Base-by-base conservation (phyloP, 1,140 invertebrate species). In the Zaprionus vittiger region DNA sequence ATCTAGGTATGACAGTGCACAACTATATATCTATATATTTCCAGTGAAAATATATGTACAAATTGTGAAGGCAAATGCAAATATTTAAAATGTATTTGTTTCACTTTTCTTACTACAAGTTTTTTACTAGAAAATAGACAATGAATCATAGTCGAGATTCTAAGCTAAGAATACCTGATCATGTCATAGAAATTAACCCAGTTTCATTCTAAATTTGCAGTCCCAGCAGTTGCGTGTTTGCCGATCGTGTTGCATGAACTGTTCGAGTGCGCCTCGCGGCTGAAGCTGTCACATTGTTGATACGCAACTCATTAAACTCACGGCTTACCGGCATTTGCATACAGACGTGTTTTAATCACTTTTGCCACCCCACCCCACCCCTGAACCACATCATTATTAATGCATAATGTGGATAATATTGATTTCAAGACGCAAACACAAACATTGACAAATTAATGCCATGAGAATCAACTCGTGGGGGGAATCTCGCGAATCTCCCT, bases 371-470 rank as follows among this genome's bases (percentile, higher is more conserved):
- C 24, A 44, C 26, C 3, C 5, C 11, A 26, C 14, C 14, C 14
- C 31, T 26, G 54, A 17, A 22, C 28, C 63, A 78, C 83, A 83
- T 84, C 68, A 73, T 87, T 89, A 87, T 75, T 79, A 89, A 80
- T 77, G 61, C 61, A 57, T 79, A 79, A 75, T 83, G 72, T 76
- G 69, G 81, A 89, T 81, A 81, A 84, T 90, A 84, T 90, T 87
- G 78, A 84, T 84, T 84, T 84, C 78, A 79, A 84, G 57, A 65
- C 34, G 60, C 70, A 49, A 83, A 74, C 41, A 78, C 68, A 89
- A 87, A 89, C 85, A 87, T 79, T 87, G 84, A 87, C 84, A 87
- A 87, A 89, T 87, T 87, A 84, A 87, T 81, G 84, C 78, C 74
- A 68, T n/a, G 76, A 65, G 49, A 55, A 47, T 70, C 62, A 77